Base-by-base conservation (phyloP, 2,113 vertebrate species). In the Prionailurus bengalensis region DNA sequence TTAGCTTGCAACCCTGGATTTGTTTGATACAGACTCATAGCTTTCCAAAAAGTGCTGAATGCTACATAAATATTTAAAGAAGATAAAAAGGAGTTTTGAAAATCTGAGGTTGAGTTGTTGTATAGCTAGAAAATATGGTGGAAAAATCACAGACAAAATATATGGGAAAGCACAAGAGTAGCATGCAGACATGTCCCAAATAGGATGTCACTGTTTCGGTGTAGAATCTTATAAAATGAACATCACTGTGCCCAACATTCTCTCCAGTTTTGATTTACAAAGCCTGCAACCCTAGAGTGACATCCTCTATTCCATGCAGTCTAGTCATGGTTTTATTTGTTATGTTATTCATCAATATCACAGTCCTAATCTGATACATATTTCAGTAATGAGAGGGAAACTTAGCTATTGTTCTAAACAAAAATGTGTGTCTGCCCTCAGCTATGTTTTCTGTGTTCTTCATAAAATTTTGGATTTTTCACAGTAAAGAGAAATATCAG, bases 401-500 rank as follows among this genome's bases (percentile, higher is more conserved):
- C 66, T 89, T 94, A 58, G 45, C 70, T 68, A 21, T 23, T 27
- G 21, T 71, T 95, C 90, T 91, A 58, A 42, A 80, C 36, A 45
- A 63, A 27, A 39, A 33, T 5, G 58, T 42, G 25, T 29, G 8
- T 96, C 58, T 89, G 71, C n/a, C 78, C 92, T 98, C 65, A 90
- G 53, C 68, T 87, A 17, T 65, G 74, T 87, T 81, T 97, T 94
- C 81, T 92, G 21, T 81, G 7, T 61, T 95, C 68, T 94, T 95
- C 89, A 81, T 96, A 81, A 96, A 85, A 51, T 48, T 33, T 53
- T n/a, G 66, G 8, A 70, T 66, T 96, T 96, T 96, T 91, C 88
- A 78, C 39, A 79, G 65, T 29, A 89, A 78, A 96, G 51, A 85
- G 45, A 31, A 84, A 17, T 89, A 87, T 93, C 58, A 53, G 42